phyloP scores from a whole-genome alignment of 1,140 invertebrate genomes.

The Lepeophtheirus salmonis region DNA sequence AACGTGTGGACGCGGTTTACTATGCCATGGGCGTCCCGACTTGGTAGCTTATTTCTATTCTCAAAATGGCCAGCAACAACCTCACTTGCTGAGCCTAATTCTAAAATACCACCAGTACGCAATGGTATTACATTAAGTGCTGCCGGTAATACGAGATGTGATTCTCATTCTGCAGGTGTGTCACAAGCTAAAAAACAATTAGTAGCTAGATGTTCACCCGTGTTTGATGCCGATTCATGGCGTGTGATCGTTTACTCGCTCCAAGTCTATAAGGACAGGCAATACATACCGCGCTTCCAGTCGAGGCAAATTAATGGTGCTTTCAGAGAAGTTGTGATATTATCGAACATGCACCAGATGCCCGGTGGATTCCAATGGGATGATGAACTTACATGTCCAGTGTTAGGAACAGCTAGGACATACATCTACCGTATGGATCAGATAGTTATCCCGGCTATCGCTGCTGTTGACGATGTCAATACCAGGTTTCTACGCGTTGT shows the following conservation, averaged over 20 bases:
- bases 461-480: background rate
- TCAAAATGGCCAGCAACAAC: background rate
- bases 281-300: background rate
- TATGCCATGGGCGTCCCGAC: background rate
- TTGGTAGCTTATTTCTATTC: background rate
- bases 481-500: background rate
- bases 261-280: background rate
- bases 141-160: background rate
- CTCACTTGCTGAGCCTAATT: background rate
- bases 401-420: background rate
- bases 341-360: background rate
- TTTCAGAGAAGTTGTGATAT: background rate
- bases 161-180: background rate
- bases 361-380: background rate
- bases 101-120: background rate
- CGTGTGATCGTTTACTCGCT: background rate
- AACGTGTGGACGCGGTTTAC: background rate
- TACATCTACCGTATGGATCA: background rate
- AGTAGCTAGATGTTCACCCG: background rate
- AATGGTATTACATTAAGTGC: background rate
- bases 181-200: background rate
- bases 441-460: no score
- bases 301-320: background rate
- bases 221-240: background rate
- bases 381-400: background rate